Percentiles rank a stretch among this genome's conserved stretches.
phyloP scores from a whole-genome alignment of 2,113 vertebrate species.

The Hepsetus odoe region DNA sequence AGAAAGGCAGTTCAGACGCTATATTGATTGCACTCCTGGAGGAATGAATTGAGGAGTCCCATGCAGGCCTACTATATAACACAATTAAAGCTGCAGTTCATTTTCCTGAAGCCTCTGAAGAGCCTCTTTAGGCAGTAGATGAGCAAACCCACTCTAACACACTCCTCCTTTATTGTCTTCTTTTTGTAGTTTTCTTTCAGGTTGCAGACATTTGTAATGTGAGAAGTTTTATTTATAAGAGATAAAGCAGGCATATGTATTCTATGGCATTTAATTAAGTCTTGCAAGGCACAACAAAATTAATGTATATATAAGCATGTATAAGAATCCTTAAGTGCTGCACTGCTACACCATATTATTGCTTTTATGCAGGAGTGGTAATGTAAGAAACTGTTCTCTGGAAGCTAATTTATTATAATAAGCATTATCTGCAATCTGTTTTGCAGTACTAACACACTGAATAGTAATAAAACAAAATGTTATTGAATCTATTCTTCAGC shows the following conservation, averaged over 20 bases:
- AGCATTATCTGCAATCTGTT: no score
- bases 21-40: conserved; percentile 68
- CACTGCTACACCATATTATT: no score
- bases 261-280: neutral
- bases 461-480: neutral
- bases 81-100: conserved; percentile 61
- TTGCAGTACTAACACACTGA: neutral
- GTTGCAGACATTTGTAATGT: neutral
- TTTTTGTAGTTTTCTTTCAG: conserved; percentile 14
- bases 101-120: conserved; percentile 57
- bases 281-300: neutral
- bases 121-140: conserved; percentile 14
- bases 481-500: no score
- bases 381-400: no score
- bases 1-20: conserved; percentile 61
- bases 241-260: neutral
- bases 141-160: neutral
- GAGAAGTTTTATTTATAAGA: neutral
- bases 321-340: no score
- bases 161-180: neutral
- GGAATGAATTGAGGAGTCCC: conserved; percentile 62
- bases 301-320: neutral
- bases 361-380: no score
- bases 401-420: no score
- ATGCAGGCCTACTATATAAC: conserved; percentile 48